Evolutionary conservation across 1,140 invertebrate genomes (phyloP).

Genomic region (Rhopalosiphum maidis): DNA sequence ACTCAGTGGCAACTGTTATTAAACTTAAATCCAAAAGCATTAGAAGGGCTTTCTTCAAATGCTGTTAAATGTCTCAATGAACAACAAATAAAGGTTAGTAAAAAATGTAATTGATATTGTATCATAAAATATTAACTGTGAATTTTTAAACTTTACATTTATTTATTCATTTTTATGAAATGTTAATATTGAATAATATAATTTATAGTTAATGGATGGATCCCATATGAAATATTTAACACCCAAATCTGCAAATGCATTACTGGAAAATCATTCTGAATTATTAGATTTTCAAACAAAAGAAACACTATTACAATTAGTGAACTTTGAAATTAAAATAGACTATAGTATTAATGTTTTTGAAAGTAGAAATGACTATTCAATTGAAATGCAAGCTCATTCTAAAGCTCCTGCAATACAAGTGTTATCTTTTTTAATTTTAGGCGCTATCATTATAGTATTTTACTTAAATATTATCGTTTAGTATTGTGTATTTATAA

Average conservation of each 20-base stretch:
- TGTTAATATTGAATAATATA: not conserved
- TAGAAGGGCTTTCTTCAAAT: conserved; percentile 45
- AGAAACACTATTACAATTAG: conserved; percentile 11
- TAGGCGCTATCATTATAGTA: not conserved
- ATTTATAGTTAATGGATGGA: conserved; percentile 10
- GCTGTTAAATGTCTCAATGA: conserved; percentile 36
- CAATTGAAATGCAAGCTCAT: conserved; percentile 22
- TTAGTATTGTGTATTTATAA: not conserved
- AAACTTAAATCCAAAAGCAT: conserved; percentile 21
- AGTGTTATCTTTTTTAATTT: not conserved
- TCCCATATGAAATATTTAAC: conserved; percentile 37
- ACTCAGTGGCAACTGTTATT: conserved; percentile 46
- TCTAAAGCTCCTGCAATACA: not conserved
- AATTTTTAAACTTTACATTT: not conserved
- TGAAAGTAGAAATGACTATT: not conserved
- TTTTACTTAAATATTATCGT: not conserved
- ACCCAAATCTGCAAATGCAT: conserved; percentile 5
- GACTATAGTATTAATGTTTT: not conserved
- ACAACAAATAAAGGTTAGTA: conserved; percentile 39
- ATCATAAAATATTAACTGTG: not conserved
- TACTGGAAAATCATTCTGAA: conserved; percentile 38
- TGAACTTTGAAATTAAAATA: conserved; percentile 31
- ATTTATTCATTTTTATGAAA: not conserved
- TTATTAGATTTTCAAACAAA: not conserved
- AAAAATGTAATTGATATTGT: not conserved